A percentile compares a stretch with the other conserved stretches of the same genome.
phyloP scores from a whole-genome alignment of 2,797 vertebrate species.

The Parauchenoglanis punctatus region DNA sequence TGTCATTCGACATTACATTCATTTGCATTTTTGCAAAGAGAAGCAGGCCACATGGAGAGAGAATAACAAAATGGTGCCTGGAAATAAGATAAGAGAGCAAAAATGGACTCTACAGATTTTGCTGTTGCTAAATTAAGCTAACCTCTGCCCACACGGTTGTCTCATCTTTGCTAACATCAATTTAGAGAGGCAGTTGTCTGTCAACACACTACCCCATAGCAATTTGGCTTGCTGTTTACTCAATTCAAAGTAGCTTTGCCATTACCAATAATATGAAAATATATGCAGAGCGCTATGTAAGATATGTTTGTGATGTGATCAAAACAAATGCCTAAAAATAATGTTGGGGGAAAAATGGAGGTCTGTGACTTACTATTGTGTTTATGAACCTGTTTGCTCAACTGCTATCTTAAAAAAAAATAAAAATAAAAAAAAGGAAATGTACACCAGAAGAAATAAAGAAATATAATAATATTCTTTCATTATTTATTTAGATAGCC shows the following conservation, averaged over 20 bases:
- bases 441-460: neutral
- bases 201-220: constrained; percentile 29
- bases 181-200: constrained; percentile 27
- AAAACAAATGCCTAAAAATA: neutral
- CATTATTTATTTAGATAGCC: neutral
- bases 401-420: neutral
- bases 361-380: neutral
- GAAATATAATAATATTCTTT: neutral
- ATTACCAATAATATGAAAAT: constrained; percentile 8
- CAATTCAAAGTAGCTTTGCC: constrained; percentile 8
- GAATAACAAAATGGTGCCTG: constrained; percentile 50
- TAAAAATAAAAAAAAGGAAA: neutral
- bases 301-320: neutral
- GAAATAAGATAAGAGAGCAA: constrained; percentile 39
- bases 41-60: constrained; percentile 63
- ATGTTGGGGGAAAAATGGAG: neutral
- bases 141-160: constrained; percentile 17
- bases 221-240: constrained; percentile 26
- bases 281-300: neutral
- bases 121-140: constrained; percentile 40
- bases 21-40: constrained; percentile 70
- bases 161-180: constrained; percentile 24
- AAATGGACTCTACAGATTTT: constrained; percentile 35
- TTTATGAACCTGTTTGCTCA: neutral
- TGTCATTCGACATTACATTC: constrained; percentile 73